Evolutionary conservation across 2,888 invertebrate species (phyloP), one percentile per base, ranked within the genome.

Genomic region (Caenorhabditis panamensis): DNA sequence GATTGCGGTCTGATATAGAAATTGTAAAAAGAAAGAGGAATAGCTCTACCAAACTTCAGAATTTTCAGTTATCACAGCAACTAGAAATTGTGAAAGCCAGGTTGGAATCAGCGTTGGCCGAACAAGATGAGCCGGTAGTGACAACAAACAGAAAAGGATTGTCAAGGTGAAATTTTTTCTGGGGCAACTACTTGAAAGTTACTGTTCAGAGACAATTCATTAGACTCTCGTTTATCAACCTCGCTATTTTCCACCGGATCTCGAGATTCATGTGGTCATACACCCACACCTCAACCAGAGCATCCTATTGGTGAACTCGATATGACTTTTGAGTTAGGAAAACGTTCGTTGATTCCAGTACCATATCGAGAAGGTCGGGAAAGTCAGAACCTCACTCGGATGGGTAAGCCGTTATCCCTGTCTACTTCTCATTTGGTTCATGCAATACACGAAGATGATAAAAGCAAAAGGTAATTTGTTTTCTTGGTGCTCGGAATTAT

Each of bases 161-260:
- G 41, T 77, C 77, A 9, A 54, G 77, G 77, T 62, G 31, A 31
- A 41, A 13, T 41, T 41, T 6, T 41, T 31, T 31, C 9, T 31
- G 20, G 18, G 20, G 26, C 2, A 13, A 11, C 13, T 41, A 11
- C 13, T 41, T 41, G n/a, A n/a, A n/a, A n/a, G n/a, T n/a, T n/a
- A n/a, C n/a, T n/a, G n/a, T 69, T 54, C 41, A 75, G 80, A 28
- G 75, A 71, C 22, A 62, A 81, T 54, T 81, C 82, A 36, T 44
- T 79, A 20, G 84, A 84, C 24, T 84, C 84, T n/a, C 71, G 84
- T 18, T 61, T 82, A 5, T 84, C 84, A 13, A 84, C 84, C 18
- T 66, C 66, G 8, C 44, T 84, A 11, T 82, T 84, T 49, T 84
- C 82, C 22, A 80, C 75, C 0, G 71, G 67, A 22, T 79, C 80